Conservation (phyloP, 2,113 vertebrate genomes). For the Vidua macroura region DNA sequence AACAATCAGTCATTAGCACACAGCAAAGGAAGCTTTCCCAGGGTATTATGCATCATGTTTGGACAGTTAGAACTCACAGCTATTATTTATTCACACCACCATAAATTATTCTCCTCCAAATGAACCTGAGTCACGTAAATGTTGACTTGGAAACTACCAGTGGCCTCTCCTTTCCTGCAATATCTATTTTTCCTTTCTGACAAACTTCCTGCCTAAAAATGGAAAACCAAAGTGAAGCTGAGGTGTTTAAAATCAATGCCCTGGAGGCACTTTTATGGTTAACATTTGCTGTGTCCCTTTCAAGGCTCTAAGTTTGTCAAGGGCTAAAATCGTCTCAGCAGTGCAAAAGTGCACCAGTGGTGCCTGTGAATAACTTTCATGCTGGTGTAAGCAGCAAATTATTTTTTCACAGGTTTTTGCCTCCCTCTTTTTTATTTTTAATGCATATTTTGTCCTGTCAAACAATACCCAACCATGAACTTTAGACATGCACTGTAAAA, state of each 20-base stretch:
- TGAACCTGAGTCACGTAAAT: conserved; percentile 65
- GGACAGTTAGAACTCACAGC: conserved; percentile 56
- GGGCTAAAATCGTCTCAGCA: background rate
- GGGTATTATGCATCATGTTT: conserved; percentile 55
- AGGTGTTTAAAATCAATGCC: conserved; percentile 52
- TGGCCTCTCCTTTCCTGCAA: conserved; percentile 27
- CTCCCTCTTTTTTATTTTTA: background rate
- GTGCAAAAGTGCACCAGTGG: background rate
- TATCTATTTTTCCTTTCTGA: background rate
- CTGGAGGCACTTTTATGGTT: background rate
- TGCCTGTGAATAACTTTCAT: background rate
- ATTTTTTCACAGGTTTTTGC: background rate
- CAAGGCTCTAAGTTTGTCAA: conserved; percentile 7
- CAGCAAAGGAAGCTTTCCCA: conserved; percentile 33
- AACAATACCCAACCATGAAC: background rate
- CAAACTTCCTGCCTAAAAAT: conserved; percentile 54
- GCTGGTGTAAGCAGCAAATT: background rate
- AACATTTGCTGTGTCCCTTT: background rate
- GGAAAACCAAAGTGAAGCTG: conserved; percentile 54
- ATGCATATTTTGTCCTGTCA: background rate
- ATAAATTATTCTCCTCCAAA: conserved; percentile 69
- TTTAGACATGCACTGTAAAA: background rate
- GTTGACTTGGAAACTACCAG: conserved; percentile 58
- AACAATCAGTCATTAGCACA: conserved; percentile 9
- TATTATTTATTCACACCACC: conserved; percentile 70